A percentile compares a stretch with the other conserved stretches of the same genome.
Evolutionary conservation across 2,797 vertebrate genomes (phyloP).

Genomic region (Melanotaenia boesemani): DNA sequence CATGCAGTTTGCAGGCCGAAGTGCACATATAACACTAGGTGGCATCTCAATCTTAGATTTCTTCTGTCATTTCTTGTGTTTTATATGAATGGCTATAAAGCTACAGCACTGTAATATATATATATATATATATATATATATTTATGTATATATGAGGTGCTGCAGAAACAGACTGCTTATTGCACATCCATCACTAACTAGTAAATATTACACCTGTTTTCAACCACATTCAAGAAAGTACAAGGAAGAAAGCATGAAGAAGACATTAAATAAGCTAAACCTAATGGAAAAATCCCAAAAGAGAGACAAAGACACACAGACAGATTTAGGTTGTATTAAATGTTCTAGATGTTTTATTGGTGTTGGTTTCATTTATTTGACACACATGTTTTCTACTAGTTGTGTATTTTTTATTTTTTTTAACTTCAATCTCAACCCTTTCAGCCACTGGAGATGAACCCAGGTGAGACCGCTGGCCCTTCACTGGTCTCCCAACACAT

Average conservation of each 20-base stretch:
- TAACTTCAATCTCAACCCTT: constrained; percentile 67
- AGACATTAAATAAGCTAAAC: background rate
- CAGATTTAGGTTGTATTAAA: constrained; percentile 85
- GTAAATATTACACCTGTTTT: background rate
- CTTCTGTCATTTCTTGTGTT: background rate
- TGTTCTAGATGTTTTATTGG: constrained; percentile 91
- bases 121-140: no score
- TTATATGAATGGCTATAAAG: background rate
- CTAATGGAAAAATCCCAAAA: constrained; percentile 11
- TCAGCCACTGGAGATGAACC: constrained; percentile 75
- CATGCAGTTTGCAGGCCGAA: constrained; percentile 33
- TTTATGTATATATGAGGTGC: background rate
- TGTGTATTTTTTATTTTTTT: constrained; percentile 60
- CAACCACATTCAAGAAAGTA: background rate
- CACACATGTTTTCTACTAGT: constrained; percentile 79
- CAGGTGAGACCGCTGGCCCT: constrained; percentile 73
- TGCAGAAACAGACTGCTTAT: background rate
- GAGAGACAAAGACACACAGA: constrained; percentile 72
- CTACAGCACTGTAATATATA: background rate
- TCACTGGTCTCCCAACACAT: constrained; percentile 71
- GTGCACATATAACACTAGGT: constrained; percentile 60
- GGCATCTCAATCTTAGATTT: constrained; percentile 42
- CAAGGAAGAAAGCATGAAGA: background rate
- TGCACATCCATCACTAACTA: background rate
- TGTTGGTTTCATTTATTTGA: constrained; percentile 86